Evolutionary conservation across 1,140 invertebrate genomes (phyloP), one percentile per base, ranked within the genome.

Genomic region (Polypedilum pembai): DNA sequence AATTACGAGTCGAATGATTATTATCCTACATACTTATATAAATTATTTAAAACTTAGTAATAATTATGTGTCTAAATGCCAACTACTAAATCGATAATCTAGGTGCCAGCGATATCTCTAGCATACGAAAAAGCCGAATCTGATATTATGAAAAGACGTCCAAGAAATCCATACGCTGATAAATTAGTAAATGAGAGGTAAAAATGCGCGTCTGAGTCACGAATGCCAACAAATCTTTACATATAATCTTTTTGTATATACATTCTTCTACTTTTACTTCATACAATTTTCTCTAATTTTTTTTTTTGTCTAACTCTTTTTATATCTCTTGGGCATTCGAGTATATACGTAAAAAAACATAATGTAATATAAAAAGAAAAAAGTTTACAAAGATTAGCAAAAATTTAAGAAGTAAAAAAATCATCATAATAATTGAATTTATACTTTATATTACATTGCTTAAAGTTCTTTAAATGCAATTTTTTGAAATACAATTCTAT

Each of bases 111-210:
- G 79, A 98, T 99, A 85, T 98, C 97, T 75, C 88, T 99, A 82
- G 97, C 97, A 79, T 99, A 99, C 86, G 98, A 99, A 88, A 88
- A 92, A 84, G 93, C 97, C 74, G 98, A 99, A 84, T 94, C 94
- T 78, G 97, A 99, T 86, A 99, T 99, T 84, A 99, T 99, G 98
- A 99, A 99, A 89, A 90, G 97, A 79, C 90, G 90, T 79, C 97
- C 98, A 78, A 90, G 98, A 84, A 93, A 99, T 87, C 95, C 97
- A 75, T 88, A 90, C 80, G 88, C 89, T 78, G 98, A 99, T 87
- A 98, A 98, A 88, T 91, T 99, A 83, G 95, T 98, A 78, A 98
- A 98, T 84, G 92, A 96, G 88, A 94, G 94, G 91, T 93, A 69
- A 69, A 69, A 69, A 17, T 3, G 41, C 45, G 45, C 45, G 45